phyloP scores from a whole-genome alignment of 2,113 vertebrate species.

The Gnathonemus echidnorhynchus region DNA sequence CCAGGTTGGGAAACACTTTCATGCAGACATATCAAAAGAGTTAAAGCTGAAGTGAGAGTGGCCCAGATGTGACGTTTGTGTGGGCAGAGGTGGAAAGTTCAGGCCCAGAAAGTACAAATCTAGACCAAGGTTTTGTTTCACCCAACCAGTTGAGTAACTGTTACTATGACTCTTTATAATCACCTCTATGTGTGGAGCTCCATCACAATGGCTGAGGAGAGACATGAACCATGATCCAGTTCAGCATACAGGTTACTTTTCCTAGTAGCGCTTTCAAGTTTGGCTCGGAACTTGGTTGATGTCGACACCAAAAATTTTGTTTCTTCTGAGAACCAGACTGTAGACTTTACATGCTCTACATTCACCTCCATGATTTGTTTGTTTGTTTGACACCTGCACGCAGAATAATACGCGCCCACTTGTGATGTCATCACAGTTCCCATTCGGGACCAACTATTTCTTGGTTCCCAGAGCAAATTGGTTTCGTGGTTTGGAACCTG shows the following conservation, averaged over 20 bases:
- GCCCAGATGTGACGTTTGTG: not conserved
- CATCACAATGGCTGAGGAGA: not conserved
- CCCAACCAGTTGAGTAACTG: not conserved
- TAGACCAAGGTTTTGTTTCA: not conserved
- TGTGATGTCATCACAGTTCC: not conserved
- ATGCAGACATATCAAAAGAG: not conserved
- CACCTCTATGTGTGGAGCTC: not conserved
- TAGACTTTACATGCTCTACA: not conserved
- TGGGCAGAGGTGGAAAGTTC: not conserved
- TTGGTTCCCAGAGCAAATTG: not conserved
- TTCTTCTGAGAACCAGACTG: not conserved
- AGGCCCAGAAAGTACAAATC: not conserved
- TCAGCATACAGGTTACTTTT: not conserved
- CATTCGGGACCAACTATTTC: not conserved
- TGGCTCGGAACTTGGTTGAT: not conserved
- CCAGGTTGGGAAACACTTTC: not conserved
- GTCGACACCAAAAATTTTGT: not conserved
- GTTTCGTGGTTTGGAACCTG: not conserved
- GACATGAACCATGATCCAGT: not conserved
- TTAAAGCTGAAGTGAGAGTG: not conserved
- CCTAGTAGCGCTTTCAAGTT: not conserved
- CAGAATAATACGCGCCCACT: not conserved
- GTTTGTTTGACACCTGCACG: not conserved
- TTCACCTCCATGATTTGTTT: not conserved
- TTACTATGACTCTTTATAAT: too few species aligned